Base-by-base conservation (phyloP, 2,113 vertebrate species). In the Nannospalax galili region DNA sequence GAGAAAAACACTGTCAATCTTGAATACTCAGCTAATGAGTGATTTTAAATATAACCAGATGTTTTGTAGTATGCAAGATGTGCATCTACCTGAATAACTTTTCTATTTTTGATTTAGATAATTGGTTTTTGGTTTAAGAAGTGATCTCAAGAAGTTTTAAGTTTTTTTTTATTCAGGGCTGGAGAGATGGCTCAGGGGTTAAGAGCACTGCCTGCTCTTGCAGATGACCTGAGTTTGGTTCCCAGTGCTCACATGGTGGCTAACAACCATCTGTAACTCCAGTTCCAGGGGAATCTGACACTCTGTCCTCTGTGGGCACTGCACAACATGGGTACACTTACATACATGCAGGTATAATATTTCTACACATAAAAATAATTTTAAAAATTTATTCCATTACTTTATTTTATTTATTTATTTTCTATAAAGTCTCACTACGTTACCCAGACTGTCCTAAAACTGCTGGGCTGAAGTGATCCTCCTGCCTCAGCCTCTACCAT, bases 1-100 rank as follows among this genome's bases (percentile, higher is more conserved):
- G 37, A 93, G 32, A 92, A 77, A 94, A 94, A 72, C 92, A 37
- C 14, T 90, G 70, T 79, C 30, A 88, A 35, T 78, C 2, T 22
- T 92, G 81, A 30, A 48, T 74, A 17, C 69, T 95, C 92, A 74
- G 40, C 22, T 90, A 95, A 90, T 67, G 42, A 67, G 16, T 32
- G 11, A 74, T 96, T 95, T 24, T 67, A 92, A 94, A 84, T 84
- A 79, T 67, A 93, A 84, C 60, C 67, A 97, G n/a, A n/a, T 96
- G 32, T 77, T 88, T 97, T 22, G 52, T 52, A 96, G 19, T 77
- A 60, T 84, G 17, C 40, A 86, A 2, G 26, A 92, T 72, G 85
- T 91, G 24, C 48, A 88, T 74, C 73, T 93, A 52, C n/a, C 60
- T 95, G 40, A 64, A 32, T 64, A 75, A 88, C 17, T 32, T 73